Evolutionary conservation across 2,797 vertebrate genomes (phyloP).

Genomic region (Rhinichthys osculus): DNA sequence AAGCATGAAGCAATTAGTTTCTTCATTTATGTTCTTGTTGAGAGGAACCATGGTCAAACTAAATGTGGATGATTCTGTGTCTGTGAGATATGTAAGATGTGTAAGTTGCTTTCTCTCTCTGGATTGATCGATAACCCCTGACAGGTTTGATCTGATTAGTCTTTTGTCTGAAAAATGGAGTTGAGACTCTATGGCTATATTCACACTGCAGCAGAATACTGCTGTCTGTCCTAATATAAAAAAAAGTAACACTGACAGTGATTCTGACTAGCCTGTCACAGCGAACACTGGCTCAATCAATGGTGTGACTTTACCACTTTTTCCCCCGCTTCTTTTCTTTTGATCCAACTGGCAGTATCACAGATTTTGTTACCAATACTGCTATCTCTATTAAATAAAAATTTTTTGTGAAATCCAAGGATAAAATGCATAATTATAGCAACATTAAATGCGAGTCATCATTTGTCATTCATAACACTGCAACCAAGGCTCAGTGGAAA

Average conservation of each 20-base stretch:
- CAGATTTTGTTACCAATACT: not conserved
- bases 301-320: not conserved
- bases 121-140: not conserved
- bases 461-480: not conserved
- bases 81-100: not conserved
- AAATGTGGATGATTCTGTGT: slow-evolving; percentile 20
- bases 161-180: not conserved
- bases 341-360: not conserved
- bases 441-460: not conserved
- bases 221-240: not conserved
- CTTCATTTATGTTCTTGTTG: slow-evolving; percentile 6
- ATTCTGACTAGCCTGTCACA: not conserved
- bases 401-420: not conserved
- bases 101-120: not conserved
- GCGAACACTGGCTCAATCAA: not conserved
- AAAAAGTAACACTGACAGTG: not conserved
- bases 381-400: not conserved
- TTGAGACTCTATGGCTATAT: not conserved
- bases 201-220: not conserved
- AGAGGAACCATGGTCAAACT: slow-evolving; percentile 13
- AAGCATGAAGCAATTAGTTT: slow-evolving; percentile 38
- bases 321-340: not conserved
- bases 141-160: slow-evolving; percentile 1
- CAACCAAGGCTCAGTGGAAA: not conserved
- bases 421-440: not conserved